phyloP scores from a whole-genome alignment of 1,140 invertebrate genomes.

The Platyura marginata region DNA sequence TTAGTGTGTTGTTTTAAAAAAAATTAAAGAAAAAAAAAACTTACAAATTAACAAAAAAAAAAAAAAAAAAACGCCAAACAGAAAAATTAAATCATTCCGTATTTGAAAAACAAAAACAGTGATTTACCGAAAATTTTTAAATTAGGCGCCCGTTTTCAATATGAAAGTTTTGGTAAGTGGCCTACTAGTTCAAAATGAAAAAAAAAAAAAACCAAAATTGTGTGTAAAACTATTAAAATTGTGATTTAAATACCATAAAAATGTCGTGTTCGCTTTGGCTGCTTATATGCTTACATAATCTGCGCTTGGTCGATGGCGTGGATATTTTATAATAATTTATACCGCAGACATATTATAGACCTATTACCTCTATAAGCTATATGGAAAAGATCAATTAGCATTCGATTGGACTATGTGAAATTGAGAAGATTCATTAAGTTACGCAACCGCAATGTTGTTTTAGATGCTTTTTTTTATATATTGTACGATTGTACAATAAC shows the following conservation, averaged over 20 bases:
- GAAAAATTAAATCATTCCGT: neutral
- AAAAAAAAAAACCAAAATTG: neutral
- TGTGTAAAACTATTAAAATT: neutral
- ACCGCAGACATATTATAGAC: neutral
- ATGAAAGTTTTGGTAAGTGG: slow-evolving; percentile 1
- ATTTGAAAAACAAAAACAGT: neutral
- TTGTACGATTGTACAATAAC: no score
- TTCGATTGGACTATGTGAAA: no score
- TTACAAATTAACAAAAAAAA: neutral
- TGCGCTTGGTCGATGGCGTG: neutral
- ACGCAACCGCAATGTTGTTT: no score
- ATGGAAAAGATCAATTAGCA: no score
- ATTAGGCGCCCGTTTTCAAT: neutral
- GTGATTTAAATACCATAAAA: neutral
- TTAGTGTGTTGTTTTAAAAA: no score
- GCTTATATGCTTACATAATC: neutral
- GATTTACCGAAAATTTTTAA: neutral
- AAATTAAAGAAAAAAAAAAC: neutral
- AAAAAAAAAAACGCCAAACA: neutral
- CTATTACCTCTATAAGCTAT: no score
- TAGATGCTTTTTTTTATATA: no score
- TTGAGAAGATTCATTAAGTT: no score
- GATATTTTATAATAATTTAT: neutral
- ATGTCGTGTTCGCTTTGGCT: neutral
- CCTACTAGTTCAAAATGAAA: neutral